These are phyloP conservation scores for Lutraria rhynchaena DNA, from an alignment of 1,140 invertebrate genomes.

Conservation along the genomic window DNA sequence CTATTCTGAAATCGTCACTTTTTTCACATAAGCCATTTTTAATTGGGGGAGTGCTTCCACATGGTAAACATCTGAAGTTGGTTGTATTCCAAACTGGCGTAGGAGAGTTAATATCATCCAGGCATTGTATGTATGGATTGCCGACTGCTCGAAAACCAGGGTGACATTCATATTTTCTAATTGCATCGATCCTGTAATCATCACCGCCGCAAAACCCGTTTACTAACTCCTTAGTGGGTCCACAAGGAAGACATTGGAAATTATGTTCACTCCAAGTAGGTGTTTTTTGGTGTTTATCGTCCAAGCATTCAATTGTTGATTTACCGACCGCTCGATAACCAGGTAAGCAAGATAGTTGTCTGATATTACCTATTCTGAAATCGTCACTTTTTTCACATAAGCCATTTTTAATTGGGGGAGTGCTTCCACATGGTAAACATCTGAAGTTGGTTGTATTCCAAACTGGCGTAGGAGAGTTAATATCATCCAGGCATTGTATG, in stretches of 20 bases:
- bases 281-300: not conserved
- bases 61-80: conserved; percentile 35
- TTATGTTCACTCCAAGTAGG: conserved; percentile 21
- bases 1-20: conserved; percentile 17
- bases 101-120: not conserved
- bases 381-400: conserved; percentile 27
- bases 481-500: conserved; percentile 30
- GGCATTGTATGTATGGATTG: conserved; percentile 20
- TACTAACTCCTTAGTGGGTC: not conserved
- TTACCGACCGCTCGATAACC: conserved; percentile 39
- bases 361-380: conserved; percentile 10
- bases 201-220: conserved; percentile 33
- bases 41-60: conserved; percentile 28
- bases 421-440: conserved; percentile 40
- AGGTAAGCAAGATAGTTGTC: conserved; percentile 6
- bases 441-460: conserved; percentile 26
- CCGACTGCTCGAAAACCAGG: conserved; percentile 23
- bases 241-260: conserved; percentile 45
- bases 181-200: conserved; percentile 16
- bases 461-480: not conserved
- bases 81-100: conserved; percentile 7
- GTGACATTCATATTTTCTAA: conserved; percentile 13
- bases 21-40: conserved; percentile 20
- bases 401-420: conserved; percentile 28
- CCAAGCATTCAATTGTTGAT: conserved; percentile 26